Percentiles rank a stretch among this genome's conserved stretches.
These are phyloP conservation scores for Conops quadrifasciatus DNA, from an alignment of 2,888 invertebrate genomes.

Conservation along the genomic window DNA sequence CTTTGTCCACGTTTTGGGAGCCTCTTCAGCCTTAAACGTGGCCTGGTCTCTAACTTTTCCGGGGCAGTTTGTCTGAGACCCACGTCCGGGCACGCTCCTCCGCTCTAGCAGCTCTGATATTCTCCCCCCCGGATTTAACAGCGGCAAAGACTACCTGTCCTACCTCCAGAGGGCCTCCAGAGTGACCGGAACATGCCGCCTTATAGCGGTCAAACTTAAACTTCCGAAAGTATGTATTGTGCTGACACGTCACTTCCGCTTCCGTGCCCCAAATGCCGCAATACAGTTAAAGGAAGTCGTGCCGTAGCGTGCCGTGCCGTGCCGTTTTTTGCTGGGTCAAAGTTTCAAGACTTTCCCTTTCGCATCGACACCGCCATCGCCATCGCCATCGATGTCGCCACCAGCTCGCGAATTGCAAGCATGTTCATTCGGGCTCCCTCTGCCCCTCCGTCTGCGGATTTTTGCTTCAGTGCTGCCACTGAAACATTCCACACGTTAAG, in stretches of 20 bases:
- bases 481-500: neutral
- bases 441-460: neutral
- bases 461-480: neutral
- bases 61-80: too few species aligned
- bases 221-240: constrained; percentile 13
- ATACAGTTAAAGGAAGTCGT: neutral
- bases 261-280: constrained; percentile 11
- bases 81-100: too few species aligned
- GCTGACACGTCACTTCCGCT: constrained; percentile 25
- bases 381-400: too few species aligned
- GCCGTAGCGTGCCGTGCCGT: neutral
- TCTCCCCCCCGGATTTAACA: neutral
- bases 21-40: too few species aligned
- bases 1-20: too few species aligned
- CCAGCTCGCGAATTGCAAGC: too few species aligned
- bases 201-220: neutral
- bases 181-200: neutral
- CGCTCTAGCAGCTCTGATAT: too few species aligned
- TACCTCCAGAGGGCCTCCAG: neutral
- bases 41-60: too few species aligned
- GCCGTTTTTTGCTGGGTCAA: neutral
- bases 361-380: neutral
- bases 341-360: neutral
- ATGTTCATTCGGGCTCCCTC: too few species aligned
- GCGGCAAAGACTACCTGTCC: neutral